These are phyloP conservation scores for Orchesella cincta DNA, from an alignment of 1,140 invertebrate species.

Conservation along the genomic window DNA sequence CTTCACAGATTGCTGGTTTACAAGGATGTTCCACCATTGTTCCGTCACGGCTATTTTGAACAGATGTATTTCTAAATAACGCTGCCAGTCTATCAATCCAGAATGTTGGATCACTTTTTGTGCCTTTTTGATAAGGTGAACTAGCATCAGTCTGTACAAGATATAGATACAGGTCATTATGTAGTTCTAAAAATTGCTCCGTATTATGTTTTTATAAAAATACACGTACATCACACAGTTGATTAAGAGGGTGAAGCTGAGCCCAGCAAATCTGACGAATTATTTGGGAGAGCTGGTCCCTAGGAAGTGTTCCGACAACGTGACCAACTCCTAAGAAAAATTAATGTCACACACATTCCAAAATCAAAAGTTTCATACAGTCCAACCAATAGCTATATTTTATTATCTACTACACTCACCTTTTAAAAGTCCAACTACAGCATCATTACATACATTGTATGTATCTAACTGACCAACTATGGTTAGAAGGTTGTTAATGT, in stretches of 20 bases:
- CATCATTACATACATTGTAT: constrained; percentile 76
- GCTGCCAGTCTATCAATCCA: constrained; percentile 91
- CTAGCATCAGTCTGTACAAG: constrained; percentile 48
- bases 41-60: constrained; percentile 61
- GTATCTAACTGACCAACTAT: constrained; percentile 77
- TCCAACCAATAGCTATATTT: background rate
- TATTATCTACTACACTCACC: constrained; percentile 59
- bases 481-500: constrained; percentile 78
- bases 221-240: constrained; percentile 61
- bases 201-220: too few species aligned
- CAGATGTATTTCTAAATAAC: constrained; percentile 76
- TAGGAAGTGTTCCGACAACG: constrained; percentile 66
- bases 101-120: constrained; percentile 76
- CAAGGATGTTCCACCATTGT: constrained; percentile 71
- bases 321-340: constrained; percentile 64
- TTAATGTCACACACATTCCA: background rate
- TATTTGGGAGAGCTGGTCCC: constrained; percentile 67
- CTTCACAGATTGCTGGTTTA: constrained; percentile 74
- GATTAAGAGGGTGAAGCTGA: constrained; percentile 69
- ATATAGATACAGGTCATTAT: too few species aligned
- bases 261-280: constrained; percentile 77
- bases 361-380: background rate
- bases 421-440: constrained; percentile 79
- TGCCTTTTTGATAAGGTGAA: constrained; percentile 56
- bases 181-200: too few species aligned